Base-by-base conservation (phyloP, 2,888 invertebrate species). In the Hydrotaea diabolus region DNA sequence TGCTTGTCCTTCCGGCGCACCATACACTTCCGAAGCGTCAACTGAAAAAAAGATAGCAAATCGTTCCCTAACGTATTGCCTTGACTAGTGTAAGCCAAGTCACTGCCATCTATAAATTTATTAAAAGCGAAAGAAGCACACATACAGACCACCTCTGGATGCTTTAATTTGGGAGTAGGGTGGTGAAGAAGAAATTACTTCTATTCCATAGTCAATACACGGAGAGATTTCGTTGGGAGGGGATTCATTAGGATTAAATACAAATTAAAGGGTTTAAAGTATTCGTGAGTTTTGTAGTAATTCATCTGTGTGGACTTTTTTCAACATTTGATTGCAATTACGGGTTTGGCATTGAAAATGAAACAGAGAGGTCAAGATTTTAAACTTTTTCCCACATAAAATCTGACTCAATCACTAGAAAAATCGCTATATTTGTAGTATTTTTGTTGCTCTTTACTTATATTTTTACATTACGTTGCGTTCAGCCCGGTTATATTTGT, bases 31-130 rank as follows among this genome's bases (percentile, higher is more conserved):
- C 17, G 64, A 69, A 69, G 17, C 7, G 39, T 15, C 46, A 75
- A 64, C 26, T 21, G 80, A 76, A 77, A 39, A 31, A 39, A 49
- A 26, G 2, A 77, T 74, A 80, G 39, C 26, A 80, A 77, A 85
- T 85, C 69, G 82, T 64, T 77, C 85, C 82, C 82, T 23, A 79
- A 55, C n/a, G 85, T 74, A 80, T 85, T 71, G 62, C 59, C 64
- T 43, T 69, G 79, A 46, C 73, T 64, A 62, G 73, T 21, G 39
- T 55, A 26, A 59, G 69, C 66, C 55, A 73, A 46, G 59, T 49
- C 77, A 43, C 7, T 15, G 17, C n/a, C 46, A 21, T 75, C 66
- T 76, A 39, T 39, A 78, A 78, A 76, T 84, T 84, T 78, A 72
- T 78, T 81, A 69, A 75, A 77, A 66, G 75, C 59, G 71, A 77